Evolutionary conservation across 1,140 invertebrate genomes (phyloP).

Genomic region (Drosophila bocqueti): DNA sequence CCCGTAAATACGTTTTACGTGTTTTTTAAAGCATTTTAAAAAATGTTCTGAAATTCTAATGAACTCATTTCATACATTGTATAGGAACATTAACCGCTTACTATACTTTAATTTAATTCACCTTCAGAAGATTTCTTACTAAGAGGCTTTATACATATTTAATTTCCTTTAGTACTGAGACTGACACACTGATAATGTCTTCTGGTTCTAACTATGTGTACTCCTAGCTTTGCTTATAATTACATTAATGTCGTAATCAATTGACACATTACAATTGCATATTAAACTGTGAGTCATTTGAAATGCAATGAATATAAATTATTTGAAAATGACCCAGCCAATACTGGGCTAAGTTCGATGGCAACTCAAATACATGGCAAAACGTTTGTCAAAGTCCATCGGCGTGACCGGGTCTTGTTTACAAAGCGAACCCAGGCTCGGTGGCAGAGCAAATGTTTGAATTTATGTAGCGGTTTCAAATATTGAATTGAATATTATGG

Average conservation of each 20-base stretch:
- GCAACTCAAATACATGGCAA: constrained; percentile 18
- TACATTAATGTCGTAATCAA: constrained; percentile 7
- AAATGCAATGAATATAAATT: constrained; percentile 2
- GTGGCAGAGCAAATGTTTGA: constrained; percentile 71
- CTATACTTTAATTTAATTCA: neutral
- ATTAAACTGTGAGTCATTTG: neutral
- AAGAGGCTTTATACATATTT: neutral
- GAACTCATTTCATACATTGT: neutral
- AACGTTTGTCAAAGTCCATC: constrained; percentile 56
- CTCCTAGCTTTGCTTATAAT: neutral
- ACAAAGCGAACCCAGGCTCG: constrained; percentile 53
- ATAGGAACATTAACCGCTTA: neutral
- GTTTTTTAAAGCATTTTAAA: no score
- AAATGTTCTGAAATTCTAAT: neutral
- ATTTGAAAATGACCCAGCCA: constrained; percentile 9
- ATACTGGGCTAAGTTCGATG: constrained; percentile 18
- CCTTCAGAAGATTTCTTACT: no score
- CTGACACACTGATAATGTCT: neutral
- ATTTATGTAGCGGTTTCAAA: constrained; percentile 84
- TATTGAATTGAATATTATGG: constrained; percentile 85
- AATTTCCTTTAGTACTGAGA: neutral
- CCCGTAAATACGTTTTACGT: no score
- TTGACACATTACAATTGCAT: constrained; percentile 8
- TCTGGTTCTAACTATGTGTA: no score
- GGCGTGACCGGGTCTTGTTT: constrained; percentile 50